phyloP scores from a whole-genome alignment of 1,140 invertebrate species.

The Drosophila pseudoobscura region DNA sequence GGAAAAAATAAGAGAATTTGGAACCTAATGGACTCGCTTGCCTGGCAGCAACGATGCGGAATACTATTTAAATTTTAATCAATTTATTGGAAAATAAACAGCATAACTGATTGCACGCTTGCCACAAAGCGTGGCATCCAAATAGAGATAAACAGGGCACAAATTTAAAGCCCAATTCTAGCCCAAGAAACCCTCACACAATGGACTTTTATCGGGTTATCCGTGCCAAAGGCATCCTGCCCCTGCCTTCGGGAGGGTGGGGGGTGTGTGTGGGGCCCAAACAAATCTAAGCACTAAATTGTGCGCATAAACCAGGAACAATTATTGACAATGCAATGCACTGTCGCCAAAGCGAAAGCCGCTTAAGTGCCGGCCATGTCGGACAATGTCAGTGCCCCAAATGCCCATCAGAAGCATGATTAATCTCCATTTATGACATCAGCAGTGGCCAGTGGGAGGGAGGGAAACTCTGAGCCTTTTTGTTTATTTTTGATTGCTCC shows the following conservation, averaged over 20 bases:
- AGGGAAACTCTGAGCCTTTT: too few relatives aligned
- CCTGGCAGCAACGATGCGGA: background rate
- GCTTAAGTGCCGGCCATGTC: constrained; percentile 32
- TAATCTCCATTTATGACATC: constrained; percentile 80
- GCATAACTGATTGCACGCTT: too few relatives aligned
- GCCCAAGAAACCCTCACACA: background rate
- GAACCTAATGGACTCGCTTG: background rate
- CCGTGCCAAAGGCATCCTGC: too few relatives aligned
- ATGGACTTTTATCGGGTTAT: background rate
- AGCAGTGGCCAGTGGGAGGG: constrained; percentile 8
- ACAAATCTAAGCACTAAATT: constrained; percentile 40
- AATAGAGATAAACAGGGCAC: too few relatives aligned
- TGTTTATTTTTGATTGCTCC: constrained; percentile 1
- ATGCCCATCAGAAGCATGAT: constrained; percentile 69
- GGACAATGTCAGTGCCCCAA: constrained; percentile 1
- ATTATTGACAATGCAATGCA: constrained; percentile 35
- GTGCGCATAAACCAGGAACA: constrained; percentile 31
- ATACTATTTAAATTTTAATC: constrained; percentile 2
- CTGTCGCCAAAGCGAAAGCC: constrained; percentile 24
- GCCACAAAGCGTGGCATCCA: too few relatives aligned
- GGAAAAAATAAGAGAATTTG: constrained; percentile 33
- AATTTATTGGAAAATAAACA: background rate
- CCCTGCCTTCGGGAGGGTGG: background rate
- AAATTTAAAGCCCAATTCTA: too few relatives aligned
- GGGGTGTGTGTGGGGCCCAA: background rate